phyloP scores from a whole-genome alignment of 2,888 invertebrate species.

The Zele albiditarsus region DNA sequence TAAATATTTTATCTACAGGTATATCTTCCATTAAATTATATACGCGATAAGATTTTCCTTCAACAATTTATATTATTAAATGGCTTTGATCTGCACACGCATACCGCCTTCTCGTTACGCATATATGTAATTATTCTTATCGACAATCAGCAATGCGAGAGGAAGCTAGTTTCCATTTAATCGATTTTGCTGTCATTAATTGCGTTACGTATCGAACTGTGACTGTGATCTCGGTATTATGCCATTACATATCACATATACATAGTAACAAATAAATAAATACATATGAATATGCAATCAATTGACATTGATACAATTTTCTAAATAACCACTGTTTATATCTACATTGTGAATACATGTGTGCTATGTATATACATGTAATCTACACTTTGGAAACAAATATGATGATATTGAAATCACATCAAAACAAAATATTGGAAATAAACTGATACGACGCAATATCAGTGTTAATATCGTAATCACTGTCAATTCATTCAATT shows the following conservation, averaged over 20 bases:
- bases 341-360: neutral
- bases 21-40: constrained; percentile 16
- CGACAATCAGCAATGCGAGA: constrained; percentile 28
- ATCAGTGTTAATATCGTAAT: neutral
- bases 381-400: neutral
- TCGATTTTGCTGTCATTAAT: constrained; percentile 21
- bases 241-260: constrained; percentile 1
- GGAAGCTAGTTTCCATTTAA: constrained; percentile 37
- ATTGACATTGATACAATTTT: neutral
- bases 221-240: neutral
- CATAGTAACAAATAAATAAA: neutral
- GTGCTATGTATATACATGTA: neutral
- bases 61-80: constrained; percentile 22
- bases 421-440: neutral
- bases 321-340: neutral
- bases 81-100: constrained; percentile 29
- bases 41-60: constrained; percentile 1
- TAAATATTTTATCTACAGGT: neutral
- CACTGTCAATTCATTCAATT: neutral
- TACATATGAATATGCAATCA: neutral
- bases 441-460: neutral
- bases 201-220: neutral
- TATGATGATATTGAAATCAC: neutral
- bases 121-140: constrained; percentile 41
- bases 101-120: constrained; percentile 26